Base-by-base conservation (phyloP, 2,113 vertebrate species). In the Epinephelus fuscoguttatus region DNA sequence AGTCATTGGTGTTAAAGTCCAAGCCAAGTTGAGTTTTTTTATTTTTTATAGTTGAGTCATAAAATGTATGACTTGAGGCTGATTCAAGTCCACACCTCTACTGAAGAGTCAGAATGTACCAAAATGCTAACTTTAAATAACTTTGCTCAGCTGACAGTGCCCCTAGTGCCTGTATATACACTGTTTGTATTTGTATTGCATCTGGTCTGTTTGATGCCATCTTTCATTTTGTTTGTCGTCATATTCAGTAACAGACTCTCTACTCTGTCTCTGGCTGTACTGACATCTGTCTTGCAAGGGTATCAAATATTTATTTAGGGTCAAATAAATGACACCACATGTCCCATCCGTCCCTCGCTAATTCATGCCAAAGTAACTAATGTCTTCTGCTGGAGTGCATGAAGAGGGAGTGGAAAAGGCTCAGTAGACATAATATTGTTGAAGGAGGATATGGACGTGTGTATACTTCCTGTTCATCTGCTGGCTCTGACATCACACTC, bases 381-480 rank as follows among this genome's bases (percentile, higher is more conserved):
- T 30, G 40, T 72, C 40, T 62, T 17, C 45, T 12, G n/a, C 61
- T 63, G 23, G 45, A 66, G 56, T 62, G 42, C 6, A 2, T 55
- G 70, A 78, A 47, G 62, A 71, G 21, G 61, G 25, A 84, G 56
- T 82, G 72, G 79, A 91, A 88, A 86, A 84, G 19, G 4, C 59
- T 52, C 66, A 21, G 71, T 33, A 83, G 91, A 86, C 75, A 84
- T 86, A 92, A 91, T 88, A 86, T 90, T 78, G 75, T 86, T 88
- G 85, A 73, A 6, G 33, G 67, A 89, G 90, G 87, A 88, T 88
- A 84, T 82, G 81, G 81, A 86, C 53, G 25, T 53, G 49, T 25
- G 64, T 64, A 61, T 66, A 61, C 67, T 77, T 85, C 68, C 76
- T 83, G 72, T 74, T 83, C 50, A 71, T 77, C 57, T 80, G 59